Evolutionary conservation across 2,888 invertebrate species (phyloP), one percentile per base, ranked within the genome.

Genomic region (Meliscaeva auricollis): DNA sequence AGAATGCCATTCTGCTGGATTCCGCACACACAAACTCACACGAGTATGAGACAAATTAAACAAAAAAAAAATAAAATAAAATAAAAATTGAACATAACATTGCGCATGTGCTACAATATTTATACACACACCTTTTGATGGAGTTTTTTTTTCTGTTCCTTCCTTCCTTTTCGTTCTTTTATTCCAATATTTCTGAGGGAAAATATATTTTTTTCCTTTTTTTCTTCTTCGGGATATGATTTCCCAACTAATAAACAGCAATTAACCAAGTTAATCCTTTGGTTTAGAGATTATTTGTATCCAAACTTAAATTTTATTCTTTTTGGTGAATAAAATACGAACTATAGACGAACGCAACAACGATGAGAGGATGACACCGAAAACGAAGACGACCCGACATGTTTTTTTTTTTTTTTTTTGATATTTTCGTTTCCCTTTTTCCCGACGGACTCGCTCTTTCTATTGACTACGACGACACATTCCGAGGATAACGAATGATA

Each of bases 91-190:
- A 62, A 73, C 60, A 74, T 35, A 72, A 72, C 44, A 85, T 50
- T 54, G 85, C 85, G 85, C 85, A 85, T 85, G 85, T 77, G 76
- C 85, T 73, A 78, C 77, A 87, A 82, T 78, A 82, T 82, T 81
- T 87, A 87, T 87, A 82, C 82, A 87, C 87, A 87, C 87, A 87
- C 87, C 82, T 87, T 82, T 77, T 78, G 82, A 74, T 78, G 68
- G 66, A 70, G 13, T 50, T 68, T 83, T 74, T 77, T 69, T 70
- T 52, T 50, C 32, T 20, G 7, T 56, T 69, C 46, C 48, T 56
- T 66, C 35, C 17, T 68, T 70, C 41, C 41, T 75, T 74, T 52
- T 78, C 78, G 52, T 79, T 69, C 79, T 84, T 50, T 20, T 26
- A 35, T 48, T 66, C 64, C 64, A 66, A 70, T 80, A 70, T 69